Base-by-base conservation (phyloP, 1,140 invertebrate genomes). In the Galendromus occidentalis region DNA sequence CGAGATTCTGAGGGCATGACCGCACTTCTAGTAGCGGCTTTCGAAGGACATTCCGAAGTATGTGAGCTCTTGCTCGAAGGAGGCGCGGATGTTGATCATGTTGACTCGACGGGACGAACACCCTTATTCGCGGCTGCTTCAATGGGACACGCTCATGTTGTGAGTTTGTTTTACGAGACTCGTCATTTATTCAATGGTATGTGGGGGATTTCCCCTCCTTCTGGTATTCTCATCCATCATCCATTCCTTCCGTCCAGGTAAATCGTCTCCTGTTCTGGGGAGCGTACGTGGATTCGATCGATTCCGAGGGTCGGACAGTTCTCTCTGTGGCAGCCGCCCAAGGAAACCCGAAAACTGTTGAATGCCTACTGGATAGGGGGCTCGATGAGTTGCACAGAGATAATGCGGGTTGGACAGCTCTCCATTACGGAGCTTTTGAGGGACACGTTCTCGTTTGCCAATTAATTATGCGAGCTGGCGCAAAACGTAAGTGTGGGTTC, bases 1-100 rank as follows among this genome's bases (percentile, higher is more conserved):
- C 83, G 88, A 68, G 91, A 94, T 73, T 85, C 88, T 67, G 91
- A 95, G 72, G 86, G 87, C 0, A 91, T 92, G 80, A 93, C 91
- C 2, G 89, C 91, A 1, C 76, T 97, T 9, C 78, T 95, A 45
- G 90, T 96, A 1, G 91, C 91, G 7, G 88, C 91, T 0, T 94
- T 95, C 71, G 91, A 96, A 76, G 91, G 91, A 1, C 87, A 92
- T 72, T 83, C 82, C 64, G 65, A 71, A 66, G 86, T 91, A 0
- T 90, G 87, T 71, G 87, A 91, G 72, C 71, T 91, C 28, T 76
- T 91, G 7, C 74, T 91, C 66, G 88, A 91, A 75, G 86, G 84
- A 70, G 87, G 87, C 68, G 87, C 87, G 0, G 88, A 91, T 75
- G 85, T 88, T 1, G 88, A 91, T 75, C 84, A 88, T 69, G 81